These are phyloP conservation scores for Zootoca vivipara DNA, from an alignment of 2,113 vertebrate species.

Conservation along the genomic window DNA sequence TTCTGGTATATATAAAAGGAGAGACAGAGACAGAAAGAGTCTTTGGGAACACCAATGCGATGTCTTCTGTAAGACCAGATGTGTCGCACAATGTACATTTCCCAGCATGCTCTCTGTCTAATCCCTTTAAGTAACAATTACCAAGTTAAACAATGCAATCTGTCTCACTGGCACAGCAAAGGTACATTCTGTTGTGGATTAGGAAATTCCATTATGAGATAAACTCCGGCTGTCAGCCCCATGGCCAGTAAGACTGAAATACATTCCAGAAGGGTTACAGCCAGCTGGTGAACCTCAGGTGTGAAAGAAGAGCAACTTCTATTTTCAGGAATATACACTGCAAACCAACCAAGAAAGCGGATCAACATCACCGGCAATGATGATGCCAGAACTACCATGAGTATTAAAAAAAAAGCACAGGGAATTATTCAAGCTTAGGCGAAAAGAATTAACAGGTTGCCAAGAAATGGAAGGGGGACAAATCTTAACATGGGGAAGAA, in stretches of 20 bases:
- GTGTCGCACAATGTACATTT: slow-evolving; percentile 66
- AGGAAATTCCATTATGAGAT: slow-evolving; percentile 69
- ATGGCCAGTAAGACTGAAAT: slow-evolving; percentile 32
- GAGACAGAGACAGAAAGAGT: slow-evolving; percentile 56
- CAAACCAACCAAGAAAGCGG: slow-evolving; percentile 44
- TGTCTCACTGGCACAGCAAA: slow-evolving; percentile 69
- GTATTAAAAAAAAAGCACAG: slow-evolving; percentile 32
- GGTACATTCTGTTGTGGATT: slow-evolving; percentile 45
- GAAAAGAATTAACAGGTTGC: slow-evolving; percentile 15
- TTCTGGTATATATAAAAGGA: slow-evolving; percentile 1
- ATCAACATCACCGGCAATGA: slow-evolving; percentile 35
- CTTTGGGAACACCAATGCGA: slow-evolving; percentile 39
- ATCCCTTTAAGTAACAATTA: slow-evolving; percentile 79
- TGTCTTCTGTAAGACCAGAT: slow-evolving; percentile 56
- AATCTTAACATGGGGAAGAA: background rate
- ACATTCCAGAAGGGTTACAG: slow-evolving; percentile 36
- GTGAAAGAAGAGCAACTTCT: slow-evolving; percentile 40
- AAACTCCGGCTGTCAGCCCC: slow-evolving; percentile 57
- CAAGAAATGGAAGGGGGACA: slow-evolving; percentile 35
- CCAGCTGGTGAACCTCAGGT: slow-evolving; percentile 52
- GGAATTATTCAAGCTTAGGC: slow-evolving; percentile 33
- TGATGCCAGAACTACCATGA: slow-evolving; percentile 39
- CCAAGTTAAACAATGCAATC: slow-evolving; percentile 74
- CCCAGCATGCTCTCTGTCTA: slow-evolving; percentile 65
- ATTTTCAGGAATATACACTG: slow-evolving; percentile 46